Evolutionary conservation across 2,888 invertebrate genomes (phyloP), one percentile per base, ranked within the genome.

Genomic region (Myopa testacea): DNA sequence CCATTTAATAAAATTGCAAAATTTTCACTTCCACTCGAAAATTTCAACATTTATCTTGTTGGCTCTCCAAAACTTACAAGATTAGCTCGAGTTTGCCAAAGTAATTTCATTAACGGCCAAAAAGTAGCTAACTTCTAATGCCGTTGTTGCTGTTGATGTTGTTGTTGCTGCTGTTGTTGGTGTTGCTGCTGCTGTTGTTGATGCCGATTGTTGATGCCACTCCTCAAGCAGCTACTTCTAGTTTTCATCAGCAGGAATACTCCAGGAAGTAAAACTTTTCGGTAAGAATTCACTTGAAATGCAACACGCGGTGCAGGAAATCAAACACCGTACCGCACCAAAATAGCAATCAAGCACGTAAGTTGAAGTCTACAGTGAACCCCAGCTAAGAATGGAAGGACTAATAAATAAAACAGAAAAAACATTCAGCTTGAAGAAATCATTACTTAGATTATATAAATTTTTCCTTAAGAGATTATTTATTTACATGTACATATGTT

Each of bases 241-340:
- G 55, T 55, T 16, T n/a, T 55, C 55, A 55, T 14, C 55, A 55
- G 14, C 4, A 55, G n/a, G 55, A 55, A 4, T 55, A n/a, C 16
- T 55, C 16, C 16, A 55, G 55, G 55, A 55, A 55, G 16, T 5
- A n/a, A 55, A 55, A 55, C 1, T 55, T 55, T 16, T 55, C 16
- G 8, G 55, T 10, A 55, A 55, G 16, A 55, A 5, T 55, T 55
- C 14, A 55, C n/a, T 55, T n/a, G n/a, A 55, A 55, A 55, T 14
- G 55, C 55, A 55, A 55, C 38, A 55, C 58, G 69, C 60, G 40
- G 34, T 45, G 69, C 63, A 70, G 37, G 52, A 14, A 45, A 45
- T 45, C 3, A 45, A 45, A 10, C 45, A 45, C 6, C 45, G 45
- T 3, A 8, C 45, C 10, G 45, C 45, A 45, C 45, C 45, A 45